Percentiles rank a stretch among this genome's conserved stretches.
phyloP scores from a whole-genome alignment of 2,113 vertebrate genomes.

The Psilopogon haemacephalus region DNA sequence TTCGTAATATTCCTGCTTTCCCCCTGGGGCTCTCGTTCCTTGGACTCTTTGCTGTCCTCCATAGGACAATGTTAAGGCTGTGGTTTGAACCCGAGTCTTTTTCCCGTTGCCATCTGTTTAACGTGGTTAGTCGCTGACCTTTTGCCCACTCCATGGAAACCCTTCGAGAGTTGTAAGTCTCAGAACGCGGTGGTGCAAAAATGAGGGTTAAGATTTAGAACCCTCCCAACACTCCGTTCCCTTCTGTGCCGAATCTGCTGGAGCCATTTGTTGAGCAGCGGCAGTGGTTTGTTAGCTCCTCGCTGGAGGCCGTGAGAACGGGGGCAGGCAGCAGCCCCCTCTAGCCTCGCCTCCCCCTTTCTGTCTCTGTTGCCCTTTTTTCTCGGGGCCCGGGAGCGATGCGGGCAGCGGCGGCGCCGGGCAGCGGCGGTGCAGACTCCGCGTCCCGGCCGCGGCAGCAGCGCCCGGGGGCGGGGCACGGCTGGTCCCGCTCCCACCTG shows the following conservation, averaged over 20 bases:
- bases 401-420: no score
- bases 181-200: background rate
- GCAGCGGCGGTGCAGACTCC: no score
- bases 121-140: no score
- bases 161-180: no score
- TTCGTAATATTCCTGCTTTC: rapidly evolving
- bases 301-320: background rate
- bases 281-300: background rate
- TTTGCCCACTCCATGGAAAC: background rate
- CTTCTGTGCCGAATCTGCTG: rapidly evolving
- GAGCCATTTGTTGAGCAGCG: background rate
- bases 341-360: background rate
- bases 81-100: rapidly evolving
- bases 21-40: background rate
- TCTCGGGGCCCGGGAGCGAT: no score
- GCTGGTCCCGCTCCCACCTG: slow-evolving; percentile 35
- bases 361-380: no score
- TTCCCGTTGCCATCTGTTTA: background rate
- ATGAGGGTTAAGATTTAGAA: background rate
- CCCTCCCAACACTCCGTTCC: background rate
- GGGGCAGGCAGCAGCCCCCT: background rate
- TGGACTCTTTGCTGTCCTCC: background rate
- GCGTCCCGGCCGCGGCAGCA: background rate
- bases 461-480: background rate
- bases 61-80: rapidly evolving